phyloP scores from a whole-genome alignment of 2,797 vertebrate genomes.

The Lepilemur septentrionalis region DNA sequence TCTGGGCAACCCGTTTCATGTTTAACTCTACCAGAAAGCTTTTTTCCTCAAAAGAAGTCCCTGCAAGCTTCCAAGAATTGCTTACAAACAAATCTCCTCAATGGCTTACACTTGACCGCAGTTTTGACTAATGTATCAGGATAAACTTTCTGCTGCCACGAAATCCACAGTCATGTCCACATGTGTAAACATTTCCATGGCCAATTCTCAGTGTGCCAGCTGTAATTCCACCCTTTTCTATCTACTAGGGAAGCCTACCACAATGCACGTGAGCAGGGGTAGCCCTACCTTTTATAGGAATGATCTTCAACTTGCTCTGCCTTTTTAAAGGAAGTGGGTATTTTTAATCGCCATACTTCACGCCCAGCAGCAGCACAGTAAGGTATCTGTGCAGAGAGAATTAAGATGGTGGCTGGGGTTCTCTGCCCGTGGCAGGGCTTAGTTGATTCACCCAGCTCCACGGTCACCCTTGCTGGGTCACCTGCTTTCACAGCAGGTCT shows the following conservation, averaged over 20 bases:
- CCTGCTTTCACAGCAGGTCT: background rate
- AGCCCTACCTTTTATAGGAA: background rate
- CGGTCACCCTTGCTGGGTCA: background rate
- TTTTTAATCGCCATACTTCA: background rate
- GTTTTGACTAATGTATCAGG: background rate
- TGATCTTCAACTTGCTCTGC: background rate
- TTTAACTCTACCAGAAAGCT: background rate
- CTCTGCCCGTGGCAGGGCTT: background rate
- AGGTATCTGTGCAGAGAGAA: background rate
- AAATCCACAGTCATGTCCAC: background rate
- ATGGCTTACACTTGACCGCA: background rate
- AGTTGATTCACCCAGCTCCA: background rate
- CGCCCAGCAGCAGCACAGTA: background rate
- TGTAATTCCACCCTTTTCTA: background rate
- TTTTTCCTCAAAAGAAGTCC: background rate
- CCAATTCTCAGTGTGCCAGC: background rate
- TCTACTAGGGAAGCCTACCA: background rate
- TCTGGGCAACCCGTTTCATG: background rate
- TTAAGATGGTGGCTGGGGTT: background rate
- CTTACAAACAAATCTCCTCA: background rate
- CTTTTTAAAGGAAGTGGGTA: background rate
- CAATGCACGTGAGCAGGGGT: background rate
- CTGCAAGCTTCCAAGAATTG: background rate
- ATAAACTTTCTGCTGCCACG: background rate
- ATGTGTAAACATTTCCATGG: background rate